Conservation (phyloP, 2,888 invertebrate genomes). For the Autographa gamma region DNA sequence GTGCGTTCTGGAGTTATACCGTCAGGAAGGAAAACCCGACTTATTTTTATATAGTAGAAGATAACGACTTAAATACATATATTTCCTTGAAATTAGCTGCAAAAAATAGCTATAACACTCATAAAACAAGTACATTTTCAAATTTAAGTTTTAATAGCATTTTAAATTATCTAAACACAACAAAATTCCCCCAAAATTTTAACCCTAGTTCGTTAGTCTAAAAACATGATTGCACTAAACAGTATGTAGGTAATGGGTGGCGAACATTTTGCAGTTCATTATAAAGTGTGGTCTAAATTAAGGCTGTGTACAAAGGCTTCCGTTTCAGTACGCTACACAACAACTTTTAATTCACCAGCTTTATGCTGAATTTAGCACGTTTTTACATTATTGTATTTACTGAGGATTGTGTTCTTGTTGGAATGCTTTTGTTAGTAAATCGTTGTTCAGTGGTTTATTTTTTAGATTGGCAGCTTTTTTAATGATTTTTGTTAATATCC, state of each 20-base stretch:
- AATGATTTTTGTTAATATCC: no score
- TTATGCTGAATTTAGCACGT: slow-evolving; percentile 2
- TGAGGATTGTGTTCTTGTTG: background rate
- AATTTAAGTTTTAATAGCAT: no score
- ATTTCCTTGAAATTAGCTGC: no score
- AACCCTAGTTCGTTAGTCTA: background rate
- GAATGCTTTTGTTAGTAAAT: background rate
- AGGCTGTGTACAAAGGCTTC: slow-evolving; percentile 28
- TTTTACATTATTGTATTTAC: slow-evolving; percentile 3
- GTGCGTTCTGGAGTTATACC: no score
- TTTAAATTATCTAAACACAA: no score
- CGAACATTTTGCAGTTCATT: slow-evolving; percentile 20
- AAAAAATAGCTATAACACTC: no score
- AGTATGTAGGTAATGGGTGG: background rate
- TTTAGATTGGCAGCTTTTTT: no score
- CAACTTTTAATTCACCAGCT: slow-evolving; percentile 12
- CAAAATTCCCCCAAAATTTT: background rate
- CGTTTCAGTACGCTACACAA: slow-evolving; percentile 6
- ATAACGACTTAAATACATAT: no score
- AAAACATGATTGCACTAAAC: background rate
- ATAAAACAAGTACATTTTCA: no score
- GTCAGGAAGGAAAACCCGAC: no score
- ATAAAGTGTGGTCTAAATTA: slow-evolving; percentile 21
- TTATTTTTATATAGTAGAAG: no score
- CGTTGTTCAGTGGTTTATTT: no score